Conservation (phyloP, 2,888 invertebrate species). For the Gerris lacustris region DNA sequence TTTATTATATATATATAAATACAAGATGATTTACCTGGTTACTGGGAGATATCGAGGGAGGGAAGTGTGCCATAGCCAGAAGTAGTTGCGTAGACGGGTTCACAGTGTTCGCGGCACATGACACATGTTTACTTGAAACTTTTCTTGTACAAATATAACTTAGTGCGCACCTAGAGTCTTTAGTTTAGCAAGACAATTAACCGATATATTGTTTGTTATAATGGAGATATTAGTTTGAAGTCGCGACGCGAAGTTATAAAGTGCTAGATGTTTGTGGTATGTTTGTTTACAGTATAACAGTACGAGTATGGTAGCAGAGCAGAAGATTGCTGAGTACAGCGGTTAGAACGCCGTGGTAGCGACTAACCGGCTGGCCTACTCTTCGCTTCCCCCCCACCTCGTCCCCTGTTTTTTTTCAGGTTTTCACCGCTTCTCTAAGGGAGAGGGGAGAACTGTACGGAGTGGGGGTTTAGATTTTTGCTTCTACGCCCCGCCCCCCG, state of each 20-base stretch:
- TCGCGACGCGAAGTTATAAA: no score
- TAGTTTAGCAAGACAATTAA: no score
- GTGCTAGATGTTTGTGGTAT: no score
- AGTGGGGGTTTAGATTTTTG: slow-evolving; percentile 15
- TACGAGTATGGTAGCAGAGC: no score
- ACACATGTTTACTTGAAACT: slow-evolving; percentile 20
- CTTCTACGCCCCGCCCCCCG: slow-evolving; percentile 21
- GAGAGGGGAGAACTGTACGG: slow-evolving; percentile 10
- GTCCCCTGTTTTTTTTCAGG: slow-evolving; percentile 4
- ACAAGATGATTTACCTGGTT: slow-evolving; percentile 21
- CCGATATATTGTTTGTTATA: no score
- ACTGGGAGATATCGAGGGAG: slow-evolving; percentile 25
- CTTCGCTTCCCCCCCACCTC: slow-evolving; percentile 15
- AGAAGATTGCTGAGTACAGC: not conserved
- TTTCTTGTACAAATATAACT: not conserved
- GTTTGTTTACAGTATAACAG: no score
- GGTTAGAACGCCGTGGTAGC: not conserved
- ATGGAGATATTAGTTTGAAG: no score
- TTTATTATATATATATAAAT: no score
- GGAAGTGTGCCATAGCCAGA: slow-evolving; percentile 24
- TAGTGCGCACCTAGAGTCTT: not conserved
- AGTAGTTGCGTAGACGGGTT: not conserved
- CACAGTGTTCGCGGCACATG: slow-evolving; percentile 23
- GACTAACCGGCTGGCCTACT: slow-evolving; percentile 11
- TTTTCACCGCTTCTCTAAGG: slow-evolving; percentile 9